Evolutionary conservation across 2,113 vertebrate species (phyloP), one percentile per base, ranked within the genome.

Genomic region (Trogon melanurus): DNA sequence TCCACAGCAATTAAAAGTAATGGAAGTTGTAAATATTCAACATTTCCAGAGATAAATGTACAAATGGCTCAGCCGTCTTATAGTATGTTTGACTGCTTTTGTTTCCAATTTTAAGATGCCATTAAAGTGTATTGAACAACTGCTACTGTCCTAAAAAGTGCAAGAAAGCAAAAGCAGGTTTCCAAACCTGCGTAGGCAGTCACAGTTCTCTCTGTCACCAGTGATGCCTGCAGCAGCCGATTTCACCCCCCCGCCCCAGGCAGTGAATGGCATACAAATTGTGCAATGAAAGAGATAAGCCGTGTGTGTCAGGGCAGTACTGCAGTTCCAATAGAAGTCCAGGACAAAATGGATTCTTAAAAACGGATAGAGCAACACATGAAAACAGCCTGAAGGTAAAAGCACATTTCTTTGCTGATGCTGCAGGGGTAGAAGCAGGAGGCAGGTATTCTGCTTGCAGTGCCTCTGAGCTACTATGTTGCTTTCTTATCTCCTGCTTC

Each of bases 141-240:
- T 26, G 21, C 7, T 10, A 54, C 8, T 34, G 23, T 36, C 17
- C 27, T 60, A 36, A 61, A 65, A 71, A 58, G 3, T 53, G 2
- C 5, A 66, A 61, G n/a, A 65, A 69, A 51, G 9, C 15, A 54
- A 69, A 80, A 48, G 1, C 3, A 25, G 15, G 9, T 38, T 85
- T 85, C 34, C 70, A 85, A 66, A 50, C 10, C 38, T 27, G 6
- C 20, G 13, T 4, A 14, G 4, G 58, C 12, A 29, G 18, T 25
- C 8, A 2, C 10, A 38, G 17, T 5, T 61, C 17, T 75, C 17
- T 50, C 9, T 45, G 5, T 13, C 9, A 22, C 13, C 32, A 70
- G 18, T 0, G 1, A 21, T 0, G 0, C 7, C 23, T 50, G 51
- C 13, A 25, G n/a, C 17, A 27, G 7, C 11, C 14, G 1, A 13